Conservation (phyloP, 1,140 invertebrate species). For the Rhopalosiphum padi region DNA sequence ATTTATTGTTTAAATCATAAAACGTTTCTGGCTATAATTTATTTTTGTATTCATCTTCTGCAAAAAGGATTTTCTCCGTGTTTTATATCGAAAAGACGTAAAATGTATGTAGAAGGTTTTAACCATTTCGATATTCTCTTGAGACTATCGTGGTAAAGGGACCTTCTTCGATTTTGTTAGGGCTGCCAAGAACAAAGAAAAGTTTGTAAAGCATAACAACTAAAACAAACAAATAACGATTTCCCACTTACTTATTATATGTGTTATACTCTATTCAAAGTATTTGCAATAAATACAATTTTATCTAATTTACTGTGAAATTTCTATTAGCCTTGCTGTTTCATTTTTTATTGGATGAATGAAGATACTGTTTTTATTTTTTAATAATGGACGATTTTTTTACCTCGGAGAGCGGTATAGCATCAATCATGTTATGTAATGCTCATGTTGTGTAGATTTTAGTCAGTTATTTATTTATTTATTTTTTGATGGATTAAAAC, state of each 20-base stretch:
- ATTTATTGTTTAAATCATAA: slow-evolving; percentile 24
- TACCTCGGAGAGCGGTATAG: not conserved
- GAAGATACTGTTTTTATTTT: not conserved
- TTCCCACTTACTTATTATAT: not conserved
- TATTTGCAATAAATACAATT: not conserved
- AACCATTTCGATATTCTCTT: slow-evolving; percentile 33
- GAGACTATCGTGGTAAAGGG: not conserved
- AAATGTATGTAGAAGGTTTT: slow-evolving; percentile 25
- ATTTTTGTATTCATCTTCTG: not conserved
- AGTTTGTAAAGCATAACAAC: not conserved
- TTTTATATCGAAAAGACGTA: not conserved
- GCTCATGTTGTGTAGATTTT: not conserved
- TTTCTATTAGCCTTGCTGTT: not conserved
- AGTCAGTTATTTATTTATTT: not conserved
- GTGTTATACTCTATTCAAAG: not conserved
- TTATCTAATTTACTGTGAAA: not conserved
- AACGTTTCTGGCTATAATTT: slow-evolving; percentile 10
- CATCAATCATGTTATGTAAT: slow-evolving; percentile 3
- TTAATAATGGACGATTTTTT: not conserved
- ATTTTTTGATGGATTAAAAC: not conserved
- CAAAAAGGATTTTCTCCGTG: not conserved
- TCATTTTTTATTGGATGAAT: not conserved
- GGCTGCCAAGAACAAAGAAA: not conserved
- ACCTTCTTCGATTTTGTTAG: slow-evolving; percentile 10
- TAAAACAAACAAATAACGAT: slow-evolving; percentile 23